Base-by-base conservation (phyloP, 1,140 invertebrate genomes). In the Lucilia sericata region DNA sequence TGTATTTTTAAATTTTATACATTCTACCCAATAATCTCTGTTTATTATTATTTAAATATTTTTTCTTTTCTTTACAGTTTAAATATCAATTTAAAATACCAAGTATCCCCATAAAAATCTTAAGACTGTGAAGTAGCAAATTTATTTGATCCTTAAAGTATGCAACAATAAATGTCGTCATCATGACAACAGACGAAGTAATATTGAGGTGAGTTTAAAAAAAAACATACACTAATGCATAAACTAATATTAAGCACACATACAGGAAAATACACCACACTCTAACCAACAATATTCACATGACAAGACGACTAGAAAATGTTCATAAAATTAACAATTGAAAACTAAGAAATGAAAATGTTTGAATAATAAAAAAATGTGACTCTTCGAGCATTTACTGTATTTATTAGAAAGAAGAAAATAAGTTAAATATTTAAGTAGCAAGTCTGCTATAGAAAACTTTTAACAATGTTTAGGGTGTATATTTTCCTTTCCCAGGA, bases 131-230 rank as follows among this genome's bases (percentile, higher is more conserved):
- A 3, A 25, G 76, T 25, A 80, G 47, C 19, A 9, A 51, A 80
- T 80, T 51, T 25, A 25, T 19, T 47, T 80, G 76, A 80, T 80
- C 76, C 76, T 80, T 21, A 80, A 80, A 80, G 76, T 80, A 80
- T 80, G 76, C 76, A 80, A 80, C 76, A 80, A 80, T 80, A 80
- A 80, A 80, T 49, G 42, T 80, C 42, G 42, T 80, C 76, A 80
- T 13, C 76, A 80, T 80, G 76, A 80, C 76, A 80, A 80, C 76
- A 80, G 76, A 80, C 76, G 76, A 80, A 80, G 76, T 80, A 80
- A 80, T 80, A 49, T 80, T 80, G 42, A n/a, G 76, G 76, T 80
- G 25, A 80, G 76, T 70, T 65, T 70, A 0, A 3, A 25, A 3
- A 25, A 9, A 25, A 21, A 70, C 51, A 55, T 30, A 30, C 42